Evolutionary conservation across 1,140 invertebrate genomes (phyloP), one percentile per base, ranked within the genome.

Genomic region (Brachionus rubens): DNA sequence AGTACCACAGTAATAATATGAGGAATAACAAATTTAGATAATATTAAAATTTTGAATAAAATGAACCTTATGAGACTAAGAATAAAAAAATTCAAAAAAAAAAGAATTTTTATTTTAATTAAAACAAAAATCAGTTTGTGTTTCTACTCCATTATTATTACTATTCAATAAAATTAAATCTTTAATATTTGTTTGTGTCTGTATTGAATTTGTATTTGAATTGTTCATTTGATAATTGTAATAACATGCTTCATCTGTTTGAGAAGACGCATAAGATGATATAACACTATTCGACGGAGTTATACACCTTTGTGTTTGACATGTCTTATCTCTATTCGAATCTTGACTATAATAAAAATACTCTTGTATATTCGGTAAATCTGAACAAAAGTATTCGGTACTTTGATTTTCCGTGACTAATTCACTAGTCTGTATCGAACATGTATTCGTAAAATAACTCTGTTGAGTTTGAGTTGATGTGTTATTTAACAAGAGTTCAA

Each of bases 401-500:
- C n/a, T n/a, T n/a, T n/a, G n/a, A 9, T 65, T 36, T 21, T 65
- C 30, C 1, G 41, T 19, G 19, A 41, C 33, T 43, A 65, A 41
- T 21, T 41, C 24, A 43, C 9, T 21, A 12, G 59, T 65, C 24
- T 65, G 59, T 16, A 65, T 65, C 2, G 59, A 65, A 43, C 59
- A 41, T 41, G 33, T 65, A 21, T 65, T 41, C 6, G 59, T 43
- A 43, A 65, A 65, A 65, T 65, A 65, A 40, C 40, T 24, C 41
- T 36, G 33, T 24, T 65, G 59, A 26, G 59, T 65, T 33, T 65
- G 59, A 24, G 59, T 65, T 7, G 33, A 41, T 41, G 59, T 41
- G 41, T 65, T 65, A 33, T 43, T 65, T 9, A 65, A 65, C 5
- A 65, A 65, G 12, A 65, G 24, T 9, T 65, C 59, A 41, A 65